A percentile compares a stretch with the other conserved stretches of the same genome.
Evolutionary conservation across 2,888 invertebrate genomes (phyloP).

Genomic region (Cataglyphis rosenhaueri): DNA sequence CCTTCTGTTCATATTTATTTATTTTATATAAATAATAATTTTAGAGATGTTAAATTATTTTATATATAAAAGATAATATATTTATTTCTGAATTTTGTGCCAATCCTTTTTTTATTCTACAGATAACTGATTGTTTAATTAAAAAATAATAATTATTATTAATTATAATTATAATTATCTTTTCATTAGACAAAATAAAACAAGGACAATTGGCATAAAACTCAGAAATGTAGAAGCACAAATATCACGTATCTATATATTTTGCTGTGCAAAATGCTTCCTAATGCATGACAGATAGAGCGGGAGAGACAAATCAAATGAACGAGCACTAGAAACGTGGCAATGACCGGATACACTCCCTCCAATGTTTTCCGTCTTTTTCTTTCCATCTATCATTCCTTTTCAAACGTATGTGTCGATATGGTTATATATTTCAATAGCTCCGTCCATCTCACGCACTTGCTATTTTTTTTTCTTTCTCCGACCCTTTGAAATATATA

Average conservation of each 20-base stretch:
- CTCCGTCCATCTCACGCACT: not conserved
- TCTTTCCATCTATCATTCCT: conserved; percentile 38
- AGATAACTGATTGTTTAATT: not conserved
- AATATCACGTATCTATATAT: not conserved
- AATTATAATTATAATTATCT: not conserved
- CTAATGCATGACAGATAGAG: conserved; percentile 61
- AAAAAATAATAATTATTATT: not conserved
- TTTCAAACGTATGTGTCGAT: conserved; percentile 45
- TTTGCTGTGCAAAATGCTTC: conserved; percentile 73
- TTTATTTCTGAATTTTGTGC: not conserved
- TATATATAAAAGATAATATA: not conserved
- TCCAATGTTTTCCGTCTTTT: conserved; percentile 67
- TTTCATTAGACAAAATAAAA: not conserved
- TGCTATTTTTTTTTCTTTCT: conserved; percentile 27
- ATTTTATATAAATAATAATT: conserved; percentile 16
- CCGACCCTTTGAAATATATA: conserved; percentile 66
- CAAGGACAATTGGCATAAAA: not conserved
- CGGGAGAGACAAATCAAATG: conserved; percentile 82
- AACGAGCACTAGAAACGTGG: conserved; percentile 83
- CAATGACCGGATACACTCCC: conserved; percentile 84
- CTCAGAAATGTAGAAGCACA: not conserved
- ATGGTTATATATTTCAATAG: conserved; percentile 51
- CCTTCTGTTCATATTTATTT: not conserved
- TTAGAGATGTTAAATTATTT: not conserved
- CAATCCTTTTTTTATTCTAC: not conserved